These are phyloP conservation scores for Ochlodes sylvanus DNA, from an alignment of 2,888 invertebrate species.

Conservation along the genomic window DNA sequence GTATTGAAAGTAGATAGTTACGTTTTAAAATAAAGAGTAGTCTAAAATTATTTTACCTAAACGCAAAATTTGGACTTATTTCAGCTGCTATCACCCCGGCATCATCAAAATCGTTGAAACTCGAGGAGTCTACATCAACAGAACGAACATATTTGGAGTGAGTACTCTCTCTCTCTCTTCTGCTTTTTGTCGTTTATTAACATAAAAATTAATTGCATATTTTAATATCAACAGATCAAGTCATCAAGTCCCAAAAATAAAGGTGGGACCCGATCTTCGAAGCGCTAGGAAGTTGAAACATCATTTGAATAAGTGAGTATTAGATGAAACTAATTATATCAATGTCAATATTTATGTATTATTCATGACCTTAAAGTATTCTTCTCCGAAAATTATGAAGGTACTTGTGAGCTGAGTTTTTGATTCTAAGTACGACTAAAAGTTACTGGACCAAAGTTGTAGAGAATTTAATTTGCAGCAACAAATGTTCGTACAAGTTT, in stretches of 20 bases:
- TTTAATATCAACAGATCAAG: slow-evolving; percentile 58
- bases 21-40: too few relatives aligned
- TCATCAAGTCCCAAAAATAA: slow-evolving; percentile 65
- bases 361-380: too few relatives aligned
- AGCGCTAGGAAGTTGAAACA: slow-evolving; percentile 67
- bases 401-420: too few relatives aligned
- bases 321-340: not conserved
- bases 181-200: too few relatives aligned
- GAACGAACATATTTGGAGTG: slow-evolving; percentile 53
- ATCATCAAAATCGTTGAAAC: slow-evolving; percentile 54
- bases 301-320: slow-evolving; percentile 54
- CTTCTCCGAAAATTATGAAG: too few relatives aligned
- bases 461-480: too few relatives aligned
- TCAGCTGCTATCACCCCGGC: slow-evolving; percentile 55
- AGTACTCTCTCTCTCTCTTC: slow-evolving; percentile 47
- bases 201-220: too few relatives aligned
- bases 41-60: too few relatives aligned
- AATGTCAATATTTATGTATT: not conserved
- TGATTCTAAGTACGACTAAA: too few relatives aligned
- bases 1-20: too few relatives aligned
- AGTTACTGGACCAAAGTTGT: too few relatives aligned
- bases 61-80: slow-evolving; percentile 41
- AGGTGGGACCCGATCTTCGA: slow-evolving; percentile 73
- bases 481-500: too few relatives aligned
- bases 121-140: slow-evolving; percentile 51